Base-by-base conservation (phyloP, 2,113 vertebrate species). In the Pygoscelis antarcticus region DNA sequence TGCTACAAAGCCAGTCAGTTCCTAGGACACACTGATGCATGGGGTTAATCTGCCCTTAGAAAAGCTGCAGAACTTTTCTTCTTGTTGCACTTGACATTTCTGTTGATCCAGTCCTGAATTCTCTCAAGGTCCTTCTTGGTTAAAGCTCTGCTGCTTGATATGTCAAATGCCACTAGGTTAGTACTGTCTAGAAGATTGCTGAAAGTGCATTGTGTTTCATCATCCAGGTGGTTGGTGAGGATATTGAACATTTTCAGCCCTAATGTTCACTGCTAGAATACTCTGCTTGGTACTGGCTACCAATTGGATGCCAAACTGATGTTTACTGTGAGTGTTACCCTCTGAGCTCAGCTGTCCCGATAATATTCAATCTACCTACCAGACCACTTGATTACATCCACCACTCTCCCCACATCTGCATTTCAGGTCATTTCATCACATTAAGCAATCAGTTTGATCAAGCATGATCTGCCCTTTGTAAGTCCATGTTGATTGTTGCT, bases 351-450 rank as follows among this genome's bases (percentile, higher is more conserved):
- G 9, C 71, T 82, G 52, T 61, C 49, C 19, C 0, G 0, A 22
- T 79, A 34, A 68, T 80, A 87, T 91, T 89, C 44, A 46, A 1
- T 76, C 44, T 93, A 34, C 12, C 22, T 42, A n/a, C 30, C 21
- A 94, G 84, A 77, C 36, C 49, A 55, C 95, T 85, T 88, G 70
- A 93, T 91, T 94, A 68, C 27, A 87, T 84, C 54, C 89, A 90
- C 84, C 78, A 65, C 66, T 64, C 49, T 91, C 52, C 52, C 89
- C 84, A 76, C 40, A 87, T 84, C 74, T 94, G 77, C 36, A n/a
- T 83, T 87, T 91, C 79, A 79, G 81, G 87, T 88, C 70, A 54
- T 57, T 87, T 79, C 58, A 52, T 94, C 77, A 27, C 60, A 27
- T 72, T 52, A 87, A 12, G 36, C 49, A 65, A 85, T 93, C 81